Evolutionary conservation across 2,888 invertebrate genomes (phyloP), one percentile per base, ranked within the genome.

Genomic region (Fragum fragum): DNA sequence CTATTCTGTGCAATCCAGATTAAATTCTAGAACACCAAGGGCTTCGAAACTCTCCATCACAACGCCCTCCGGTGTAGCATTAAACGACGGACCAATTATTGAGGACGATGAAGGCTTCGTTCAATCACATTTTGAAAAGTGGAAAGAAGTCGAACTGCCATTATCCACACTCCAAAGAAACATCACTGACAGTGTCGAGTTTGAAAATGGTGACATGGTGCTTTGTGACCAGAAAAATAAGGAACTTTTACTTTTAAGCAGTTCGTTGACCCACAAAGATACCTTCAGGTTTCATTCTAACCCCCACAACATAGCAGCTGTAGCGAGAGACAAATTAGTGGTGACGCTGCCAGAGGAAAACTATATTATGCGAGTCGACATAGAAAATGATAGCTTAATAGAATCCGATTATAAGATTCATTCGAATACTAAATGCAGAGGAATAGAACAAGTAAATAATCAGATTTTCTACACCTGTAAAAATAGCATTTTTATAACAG

Each of bases 201-300:
- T 75, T 9, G 32, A 21, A 14, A 59, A 79, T 16, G 79, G 71
- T 1, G 23, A n/a, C 7, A 21, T 79, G 5, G 66, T 79, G 11
- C 32, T 79, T 1, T 75, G 75, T 47, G 79, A 79, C 32, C 75
- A 75, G 59, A 79, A 72, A 42, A 79, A 79, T 63, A 66, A 72
- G 32, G 66, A 72, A 26, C 53, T 79, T 18, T 21, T 75, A n/a
- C 52, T 79, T 9, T 28, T 76, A 23, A 36, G 72, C 53, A 11
- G n/a, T 5, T 36, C 68, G 16, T 32, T 68, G 11, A 36, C 42
- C 18, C 52, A 52, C 1, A 26, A 23, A 47, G 23, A 47, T 36
- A 66, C 73, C 14, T 28, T 52, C 16, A 76, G 28, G 26, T 39
- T 76, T 14, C 18, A 28, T 57, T 70, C 72, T 7, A 47, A 76